These are phyloP conservation scores for Paratilapia polleni DNA, from an alignment of 2,113 vertebrate species.

Conservation along the genomic window DNA sequence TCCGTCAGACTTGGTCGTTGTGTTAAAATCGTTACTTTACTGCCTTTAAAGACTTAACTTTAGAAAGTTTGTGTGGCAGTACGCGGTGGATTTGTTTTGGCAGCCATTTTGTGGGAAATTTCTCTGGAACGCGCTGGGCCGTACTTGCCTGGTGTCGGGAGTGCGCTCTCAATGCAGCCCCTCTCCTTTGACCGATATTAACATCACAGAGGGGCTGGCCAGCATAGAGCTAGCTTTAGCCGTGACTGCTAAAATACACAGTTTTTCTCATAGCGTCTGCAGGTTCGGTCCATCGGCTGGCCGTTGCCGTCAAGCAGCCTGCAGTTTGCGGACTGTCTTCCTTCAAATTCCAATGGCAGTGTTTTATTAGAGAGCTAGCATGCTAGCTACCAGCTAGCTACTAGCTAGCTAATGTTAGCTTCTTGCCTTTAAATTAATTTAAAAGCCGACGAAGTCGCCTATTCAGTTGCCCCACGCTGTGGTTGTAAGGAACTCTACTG, in stretches of 20 bases:
- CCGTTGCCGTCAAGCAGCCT: conserved; percentile 32
- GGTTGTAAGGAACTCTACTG: neutral
- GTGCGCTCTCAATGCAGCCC: conserved; percentile 78
- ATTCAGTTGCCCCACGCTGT: neutral
- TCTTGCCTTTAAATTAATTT: conserved; percentile 47
- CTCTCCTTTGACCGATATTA: conserved; percentile 70
- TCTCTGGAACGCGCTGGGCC: conserved; percentile 66
- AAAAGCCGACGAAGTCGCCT: neutral
- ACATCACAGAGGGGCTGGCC: conserved; percentile 71
- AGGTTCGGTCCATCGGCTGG: conserved; percentile 31
- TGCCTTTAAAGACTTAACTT: neutral
- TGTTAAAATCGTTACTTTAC: neutral
- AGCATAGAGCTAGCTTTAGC: conserved; percentile 61
- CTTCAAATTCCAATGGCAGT: conserved; percentile 59
- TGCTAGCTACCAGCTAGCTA: conserved; percentile 70
- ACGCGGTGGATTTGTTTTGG: conserved; percentile 75
- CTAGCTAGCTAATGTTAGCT: conserved; percentile 69
- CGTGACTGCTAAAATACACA: conserved; percentile 53
- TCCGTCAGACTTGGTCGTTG: neutral
- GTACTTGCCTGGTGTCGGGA: conserved; percentile 66
- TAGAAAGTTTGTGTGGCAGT: neutral
- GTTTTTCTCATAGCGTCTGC: conserved; percentile 31
- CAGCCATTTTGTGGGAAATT: conserved; percentile 84
- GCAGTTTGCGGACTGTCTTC: conserved; percentile 58
- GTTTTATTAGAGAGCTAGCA: conserved; percentile 67